These are phyloP conservation scores for Pristionchus fissidentatus DNA, from an alignment of 2,888 invertebrate species.

Conservation along the genomic window DNA sequence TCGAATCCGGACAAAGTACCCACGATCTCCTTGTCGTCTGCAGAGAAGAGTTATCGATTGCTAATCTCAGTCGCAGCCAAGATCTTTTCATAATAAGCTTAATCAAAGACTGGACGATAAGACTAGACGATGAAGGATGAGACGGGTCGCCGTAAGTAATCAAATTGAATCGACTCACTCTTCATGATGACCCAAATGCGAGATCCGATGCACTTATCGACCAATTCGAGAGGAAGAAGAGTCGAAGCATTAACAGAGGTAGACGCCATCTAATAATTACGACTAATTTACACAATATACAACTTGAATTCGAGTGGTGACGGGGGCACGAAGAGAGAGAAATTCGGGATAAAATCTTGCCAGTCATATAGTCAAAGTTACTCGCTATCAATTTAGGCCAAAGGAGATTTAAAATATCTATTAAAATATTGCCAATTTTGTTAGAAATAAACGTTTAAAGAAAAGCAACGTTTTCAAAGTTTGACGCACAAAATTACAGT, in stretches of 20 bases:
- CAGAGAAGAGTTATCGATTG: slow-evolving; percentile 12
- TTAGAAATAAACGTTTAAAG: too few species aligned
- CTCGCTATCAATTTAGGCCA: too few species aligned
- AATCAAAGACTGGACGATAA: background rate
- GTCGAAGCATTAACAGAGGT: slow-evolving; percentile 64
- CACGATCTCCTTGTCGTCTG: slow-evolving; percentile 94
- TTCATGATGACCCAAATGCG: slow-evolving; percentile 99
- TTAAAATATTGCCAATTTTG: too few species aligned
- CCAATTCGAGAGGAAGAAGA: slow-evolving; percentile 84
- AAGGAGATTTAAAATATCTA: too few species aligned
- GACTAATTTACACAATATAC: too few species aligned
- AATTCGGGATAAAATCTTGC: too few species aligned
- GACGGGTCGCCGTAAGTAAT: background rate
- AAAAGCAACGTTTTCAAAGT: too few species aligned
- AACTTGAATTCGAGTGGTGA: too few species aligned
- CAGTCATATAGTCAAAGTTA: too few species aligned
- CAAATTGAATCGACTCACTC: slow-evolving; percentile 81
- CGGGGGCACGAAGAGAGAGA: too few species aligned
- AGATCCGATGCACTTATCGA: slow-evolving; percentile 99
- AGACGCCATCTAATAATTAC: slow-evolving; percentile 46
- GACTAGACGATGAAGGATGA: background rate
- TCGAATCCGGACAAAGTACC: slow-evolving; percentile 87
- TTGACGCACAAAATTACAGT: too few species aligned
- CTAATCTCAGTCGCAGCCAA: background rate
- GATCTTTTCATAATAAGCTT: background rate